Conservation (phyloP, 1,140 invertebrate species). For the Drosophila subpulchrella region DNA sequence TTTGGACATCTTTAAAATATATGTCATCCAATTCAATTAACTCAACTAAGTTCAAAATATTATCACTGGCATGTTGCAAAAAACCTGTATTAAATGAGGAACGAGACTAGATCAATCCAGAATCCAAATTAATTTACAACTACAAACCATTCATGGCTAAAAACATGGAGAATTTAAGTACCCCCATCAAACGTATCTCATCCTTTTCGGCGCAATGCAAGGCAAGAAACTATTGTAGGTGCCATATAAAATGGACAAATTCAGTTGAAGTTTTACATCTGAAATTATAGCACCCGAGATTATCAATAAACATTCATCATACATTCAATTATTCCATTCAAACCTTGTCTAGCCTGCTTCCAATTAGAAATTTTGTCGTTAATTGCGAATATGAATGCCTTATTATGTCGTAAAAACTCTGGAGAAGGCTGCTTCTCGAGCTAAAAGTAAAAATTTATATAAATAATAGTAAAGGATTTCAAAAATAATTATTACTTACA, state of each 20-base stretch:
- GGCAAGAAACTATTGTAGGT: conserved; percentile 45
- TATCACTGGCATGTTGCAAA: conserved; percentile 41
- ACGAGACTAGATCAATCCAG: not conserved
- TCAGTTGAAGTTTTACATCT: conserved; percentile 14
- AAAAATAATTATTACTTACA: not conserved
- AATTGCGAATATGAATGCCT: conserved; percentile 2
- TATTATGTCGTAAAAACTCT: conserved; percentile 6
- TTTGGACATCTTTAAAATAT: conserved; percentile 2
- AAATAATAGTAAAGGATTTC: not conserved
- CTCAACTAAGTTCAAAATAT: conserved; percentile 24
- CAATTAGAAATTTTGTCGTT: not conserved
- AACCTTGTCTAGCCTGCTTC: conserved; percentile 6
- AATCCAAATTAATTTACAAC: not conserved
- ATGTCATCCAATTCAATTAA: not conserved
- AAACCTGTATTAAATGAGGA: conserved; percentile 32
- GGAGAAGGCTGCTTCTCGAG: not conserved
- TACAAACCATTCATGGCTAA: conserved; percentile 46
- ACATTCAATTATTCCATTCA: not conserved
- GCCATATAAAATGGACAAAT: conserved; percentile 40
- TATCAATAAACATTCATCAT: no score
- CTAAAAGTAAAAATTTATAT: not conserved
- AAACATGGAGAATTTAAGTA: conserved; percentile 47
- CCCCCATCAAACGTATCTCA: conserved; percentile 23
- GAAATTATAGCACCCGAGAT: not conserved
- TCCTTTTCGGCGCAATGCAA: conserved; percentile 39